Evolutionary conservation across 1,140 invertebrate genomes (phyloP).

Genomic region (Drosophila sp.): DNA sequence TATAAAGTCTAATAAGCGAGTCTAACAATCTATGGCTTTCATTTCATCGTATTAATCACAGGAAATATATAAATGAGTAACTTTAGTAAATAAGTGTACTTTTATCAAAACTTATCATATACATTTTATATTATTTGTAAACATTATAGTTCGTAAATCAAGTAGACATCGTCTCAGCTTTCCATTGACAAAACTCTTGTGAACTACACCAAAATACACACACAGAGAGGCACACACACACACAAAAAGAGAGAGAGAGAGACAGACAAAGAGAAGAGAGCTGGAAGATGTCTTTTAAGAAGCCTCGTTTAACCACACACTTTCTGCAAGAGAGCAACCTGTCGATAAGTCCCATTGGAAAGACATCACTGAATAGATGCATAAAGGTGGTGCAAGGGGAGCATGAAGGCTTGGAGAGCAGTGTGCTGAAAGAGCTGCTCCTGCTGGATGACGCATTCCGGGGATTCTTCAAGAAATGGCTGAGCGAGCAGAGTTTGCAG

Average conservation of each 20-base stretch:
- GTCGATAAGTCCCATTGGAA: neutral
- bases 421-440: conserved; percentile 33
- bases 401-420: neutral
- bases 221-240: neutral
- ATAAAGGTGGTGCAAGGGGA: neutral
- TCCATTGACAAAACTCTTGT: too few species aligned
- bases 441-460: conserved; percentile 45
- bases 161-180: too few species aligned
- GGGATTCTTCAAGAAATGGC: conserved; percentile 28
- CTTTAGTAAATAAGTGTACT: too few species aligned
- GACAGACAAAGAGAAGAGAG: neutral
- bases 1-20: too few species aligned
- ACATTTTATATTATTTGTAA: too few species aligned
- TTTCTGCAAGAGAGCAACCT: neutral
- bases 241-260: neutral
- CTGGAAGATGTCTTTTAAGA: neutral
- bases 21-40: too few species aligned
- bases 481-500: conserved; percentile 51
- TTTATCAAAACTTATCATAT: too few species aligned
- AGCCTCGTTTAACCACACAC: neutral
- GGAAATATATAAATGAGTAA: too few species aligned
- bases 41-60: too few species aligned
- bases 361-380: neutral
- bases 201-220: neutral
- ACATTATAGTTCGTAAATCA: too few species aligned